phyloP scores from a whole-genome alignment of 2,113 vertebrate species.

The Octodon degus region DNA sequence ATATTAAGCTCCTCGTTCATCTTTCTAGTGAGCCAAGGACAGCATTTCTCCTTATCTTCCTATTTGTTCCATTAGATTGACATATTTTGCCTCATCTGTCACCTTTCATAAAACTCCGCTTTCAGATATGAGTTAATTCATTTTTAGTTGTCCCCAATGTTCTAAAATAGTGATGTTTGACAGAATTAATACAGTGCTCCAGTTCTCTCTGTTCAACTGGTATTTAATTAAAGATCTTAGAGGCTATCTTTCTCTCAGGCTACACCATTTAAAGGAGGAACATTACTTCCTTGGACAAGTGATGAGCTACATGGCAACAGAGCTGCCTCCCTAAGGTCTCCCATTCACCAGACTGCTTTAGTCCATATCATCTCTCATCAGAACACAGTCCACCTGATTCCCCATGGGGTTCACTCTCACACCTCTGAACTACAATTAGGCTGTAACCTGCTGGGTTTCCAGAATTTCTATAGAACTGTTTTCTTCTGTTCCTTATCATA shows the following conservation, averaged over 20 bases:
- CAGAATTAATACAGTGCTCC: conserved; percentile 81
- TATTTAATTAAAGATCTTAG: conserved; percentile 77
- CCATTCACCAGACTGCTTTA: conserved; percentile 51
- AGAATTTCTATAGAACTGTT: not conserved
- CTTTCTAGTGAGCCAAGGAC: conserved; percentile 53
- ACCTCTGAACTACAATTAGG: not conserved
- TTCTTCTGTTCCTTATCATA: not conserved
- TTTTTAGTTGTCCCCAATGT: conserved; percentile 77
- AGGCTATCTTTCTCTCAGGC: conserved; percentile 71
- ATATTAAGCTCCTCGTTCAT: conserved; percentile 29
- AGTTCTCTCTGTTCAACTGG: conserved; percentile 68
- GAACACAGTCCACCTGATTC: not conserved
- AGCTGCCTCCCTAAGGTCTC: conserved; percentile 28
- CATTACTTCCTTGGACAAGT: conserved; percentile 52
- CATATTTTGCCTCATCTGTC: conserved; percentile 76
- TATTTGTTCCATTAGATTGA: conserved; percentile 60
- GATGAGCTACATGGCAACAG: conserved; percentile 62
- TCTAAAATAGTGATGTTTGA: conserved; percentile 80
- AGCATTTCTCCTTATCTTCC: conserved; percentile 61
- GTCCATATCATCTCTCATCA: not conserved
- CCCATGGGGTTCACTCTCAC: not conserved
- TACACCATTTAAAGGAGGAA: conserved; percentile 38
- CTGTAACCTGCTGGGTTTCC: not conserved
- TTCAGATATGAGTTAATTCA: conserved; percentile 78
- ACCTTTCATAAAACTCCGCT: conserved; percentile 75